A percentile compares a stretch with the other conserved stretches of the same genome.
Conservation (phyloP, 2,113 vertebrate species). For the Piprites chloris region DNA sequence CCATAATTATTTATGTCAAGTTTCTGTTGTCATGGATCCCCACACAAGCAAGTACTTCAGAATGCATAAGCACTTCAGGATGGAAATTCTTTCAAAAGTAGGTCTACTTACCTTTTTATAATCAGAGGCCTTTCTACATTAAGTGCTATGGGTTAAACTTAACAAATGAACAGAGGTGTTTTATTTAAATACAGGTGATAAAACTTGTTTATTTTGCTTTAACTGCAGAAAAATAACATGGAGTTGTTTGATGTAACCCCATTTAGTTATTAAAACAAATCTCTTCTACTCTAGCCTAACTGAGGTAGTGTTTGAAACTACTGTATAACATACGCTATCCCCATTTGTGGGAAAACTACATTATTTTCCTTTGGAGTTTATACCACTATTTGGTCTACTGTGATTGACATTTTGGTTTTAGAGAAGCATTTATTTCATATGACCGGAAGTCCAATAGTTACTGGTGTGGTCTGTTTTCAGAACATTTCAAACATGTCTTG, state of each 20-base stretch:
- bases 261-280: constrained; percentile 65
- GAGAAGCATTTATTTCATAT: constrained; percentile 49
- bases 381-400: constrained; percentile 75
- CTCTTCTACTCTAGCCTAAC: constrained; percentile 69
- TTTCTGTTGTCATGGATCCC: constrained; percentile 56
- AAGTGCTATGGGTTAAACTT: constrained; percentile 64
- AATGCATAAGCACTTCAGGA: constrained; percentile 43
- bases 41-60: constrained; percentile 32
- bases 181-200: constrained; percentile 54
- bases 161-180: constrained; percentile 20
- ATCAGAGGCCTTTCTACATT: constrained; percentile 53
- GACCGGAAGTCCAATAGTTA: constrained; percentile 46
- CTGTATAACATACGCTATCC: constrained; percentile 65
- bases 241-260: constrained; percentile 46
- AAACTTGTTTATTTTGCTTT: constrained; percentile 45
- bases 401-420: constrained; percentile 73
- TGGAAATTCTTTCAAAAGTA: not conserved
- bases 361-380: constrained; percentile 76
- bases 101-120: constrained; percentile 20
- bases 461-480: constrained; percentile 33
- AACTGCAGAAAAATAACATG: constrained; percentile 57
- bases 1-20: constrained; percentile 47
- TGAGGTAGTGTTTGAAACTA: constrained; percentile 80
- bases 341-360: constrained; percentile 63
- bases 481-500: constrained; percentile 40